A percentile compares a stretch with the other conserved stretches of the same genome.
Evolutionary conservation across 2,888 invertebrate genomes (phyloP).

Genomic region (Eueremaeus valkanovi): DNA sequence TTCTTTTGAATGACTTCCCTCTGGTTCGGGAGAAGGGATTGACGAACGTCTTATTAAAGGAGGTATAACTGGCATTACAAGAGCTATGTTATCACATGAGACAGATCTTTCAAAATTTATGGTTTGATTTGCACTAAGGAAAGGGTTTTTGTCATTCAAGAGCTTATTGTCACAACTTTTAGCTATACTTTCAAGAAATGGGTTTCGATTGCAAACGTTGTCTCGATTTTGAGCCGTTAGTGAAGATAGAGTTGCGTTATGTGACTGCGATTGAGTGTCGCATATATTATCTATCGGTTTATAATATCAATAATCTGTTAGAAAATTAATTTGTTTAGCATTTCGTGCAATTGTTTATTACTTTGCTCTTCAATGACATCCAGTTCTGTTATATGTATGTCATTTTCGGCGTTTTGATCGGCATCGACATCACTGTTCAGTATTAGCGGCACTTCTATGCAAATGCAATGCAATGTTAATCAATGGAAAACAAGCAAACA

Average conservation of each 20-base stretch:
- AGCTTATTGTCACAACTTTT: not conserved
- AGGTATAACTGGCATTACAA: constrained; percentile 21
- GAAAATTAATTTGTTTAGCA: not conserved
- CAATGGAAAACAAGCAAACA: not conserved
- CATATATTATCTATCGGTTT: not conserved
- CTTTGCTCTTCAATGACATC: constrained; percentile 22
- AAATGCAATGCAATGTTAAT: not conserved
- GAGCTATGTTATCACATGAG: not conserved
- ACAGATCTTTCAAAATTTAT: constrained; percentile 3
- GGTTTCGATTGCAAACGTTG: not conserved
- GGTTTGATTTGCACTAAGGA: not conserved
- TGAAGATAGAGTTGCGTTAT: not conserved
- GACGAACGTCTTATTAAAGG: not conserved
- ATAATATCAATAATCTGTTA: not conserved
- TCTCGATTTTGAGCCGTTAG: not conserved
- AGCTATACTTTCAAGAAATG: not conserved
- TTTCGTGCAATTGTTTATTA: constrained; percentile 17
- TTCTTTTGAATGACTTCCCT: not conserved
- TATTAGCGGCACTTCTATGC: constrained; percentile 4
- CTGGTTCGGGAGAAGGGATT: not conserved
- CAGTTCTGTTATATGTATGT: not conserved
- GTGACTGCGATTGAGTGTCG: not conserved
- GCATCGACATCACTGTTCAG: not conserved
- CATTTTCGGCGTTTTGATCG: not conserved
- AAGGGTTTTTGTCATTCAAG: not conserved